These are phyloP conservation scores for Toxotes lorentzi DNA, from an alignment of 2,797 vertebrate species.

Conservation along the genomic window DNA sequence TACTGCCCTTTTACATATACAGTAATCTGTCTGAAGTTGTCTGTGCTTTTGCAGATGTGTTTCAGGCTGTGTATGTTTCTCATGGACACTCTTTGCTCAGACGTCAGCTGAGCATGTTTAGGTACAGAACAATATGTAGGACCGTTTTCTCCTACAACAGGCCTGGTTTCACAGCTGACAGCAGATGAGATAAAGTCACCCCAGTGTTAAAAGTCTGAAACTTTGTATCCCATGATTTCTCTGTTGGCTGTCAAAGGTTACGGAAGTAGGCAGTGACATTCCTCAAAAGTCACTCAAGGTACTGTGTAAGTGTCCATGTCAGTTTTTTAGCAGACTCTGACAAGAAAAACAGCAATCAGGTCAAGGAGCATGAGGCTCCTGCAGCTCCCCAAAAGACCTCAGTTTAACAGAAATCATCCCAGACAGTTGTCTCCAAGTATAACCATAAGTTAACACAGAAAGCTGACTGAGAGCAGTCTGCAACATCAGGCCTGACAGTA, in stretches of 20 bases:
- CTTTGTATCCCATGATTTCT: not conserved
- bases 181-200: not conserved
- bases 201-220: not conserved
- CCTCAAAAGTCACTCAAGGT: not conserved
- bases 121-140: not conserved
- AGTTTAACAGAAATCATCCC: not conserved
- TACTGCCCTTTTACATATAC: conserved; percentile 47
- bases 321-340: not conserved
- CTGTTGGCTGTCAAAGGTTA: not conserved
- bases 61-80: not conserved
- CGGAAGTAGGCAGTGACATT: not conserved
- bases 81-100: not conserved
- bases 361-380: not conserved
- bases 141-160: not conserved
- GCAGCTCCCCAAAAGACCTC: not conserved
- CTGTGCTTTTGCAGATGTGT: conserved; percentile 18
- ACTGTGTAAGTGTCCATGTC: not conserved
- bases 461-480: not conserved
- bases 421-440: not conserved
- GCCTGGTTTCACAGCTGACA: not conserved
- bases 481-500: not conserved
- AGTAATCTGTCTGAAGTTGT: conserved; percentile 55
- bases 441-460: not conserved
- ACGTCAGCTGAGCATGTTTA: not conserved
- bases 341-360: too few relatives aligned